Evolutionary conservation across 37 sponge, comb jelly and placozoan genomes (phyloP), one percentile per base, ranked within the genome.

Genomic region (Chondrilla cf. caribensis): DNA sequence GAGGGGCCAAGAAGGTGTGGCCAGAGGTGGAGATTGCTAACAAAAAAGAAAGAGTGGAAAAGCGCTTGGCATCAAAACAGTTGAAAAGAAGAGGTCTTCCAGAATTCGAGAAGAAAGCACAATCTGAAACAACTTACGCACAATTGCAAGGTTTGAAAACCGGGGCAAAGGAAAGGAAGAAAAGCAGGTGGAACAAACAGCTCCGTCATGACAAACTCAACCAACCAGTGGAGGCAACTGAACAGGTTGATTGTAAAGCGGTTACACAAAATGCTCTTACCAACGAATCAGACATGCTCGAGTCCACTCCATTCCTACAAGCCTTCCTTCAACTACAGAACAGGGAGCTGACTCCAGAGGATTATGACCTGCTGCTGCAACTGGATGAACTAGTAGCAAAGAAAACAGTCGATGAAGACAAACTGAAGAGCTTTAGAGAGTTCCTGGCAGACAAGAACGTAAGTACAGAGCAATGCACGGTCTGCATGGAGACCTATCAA

Each of bases 311-410:
- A 2, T 43, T 73, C 24, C 76, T 73, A 43, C 19, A 37, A 1
- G 44, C 0, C 25, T 73, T 79, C 29, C 33, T 79, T 7, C 3
- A 4, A 9, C 80, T 79, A 0, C 80, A 79, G 6, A 0, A 79
- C 62, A 28, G 80, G 14, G 80, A 79, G 19, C 58, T 79, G 0
- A 79, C 39, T n/a, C 80, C 80, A 3, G 80, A 79, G 26, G 80
- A 79, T 59, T 79, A 79, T 55, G 80, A 79, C 38, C 58, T 79
- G 18, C 62, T 79, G 29, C 80, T 79, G 38, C 35, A 58, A 54
- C 59, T 79, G 26, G 80, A 79, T 55, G 80, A 79, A 33, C 38
- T 60, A 15, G 80, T 79, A 24, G 44, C 31, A 22, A 79, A 58
- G 80, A 79, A 79, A 31, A 79, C 80, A 55, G 2, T 79, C n/a